Conservation (phyloP, 2,113 vertebrate genomes). For the Tiliqua scincoides region DNA sequence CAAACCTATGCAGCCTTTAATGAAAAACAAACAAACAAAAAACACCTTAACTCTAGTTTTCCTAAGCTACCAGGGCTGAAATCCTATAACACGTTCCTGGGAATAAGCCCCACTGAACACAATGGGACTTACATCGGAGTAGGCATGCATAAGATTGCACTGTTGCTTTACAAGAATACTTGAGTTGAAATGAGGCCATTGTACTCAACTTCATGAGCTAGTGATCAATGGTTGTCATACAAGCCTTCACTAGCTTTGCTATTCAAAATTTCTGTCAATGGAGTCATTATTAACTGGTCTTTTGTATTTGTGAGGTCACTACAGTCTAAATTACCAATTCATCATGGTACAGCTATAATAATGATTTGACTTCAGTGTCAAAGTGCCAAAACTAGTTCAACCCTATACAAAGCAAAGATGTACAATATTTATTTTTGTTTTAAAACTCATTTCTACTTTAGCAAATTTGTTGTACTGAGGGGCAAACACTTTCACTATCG, state of each 20-base stretch:
- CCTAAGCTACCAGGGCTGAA: not conserved
- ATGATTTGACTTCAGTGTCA: fast-evolving
- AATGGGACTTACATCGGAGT: no score
- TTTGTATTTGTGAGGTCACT: fast-evolving
- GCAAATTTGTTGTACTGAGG: not conserved
- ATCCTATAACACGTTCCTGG: no score
- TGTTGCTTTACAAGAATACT: not conserved
- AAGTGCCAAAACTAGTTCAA: not conserved
- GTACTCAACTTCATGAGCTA: not conserved
- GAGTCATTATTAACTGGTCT: not conserved
- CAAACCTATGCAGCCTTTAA: not conserved
- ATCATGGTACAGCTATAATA: not conserved
- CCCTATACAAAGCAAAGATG: no score
- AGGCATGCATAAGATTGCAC: no score
- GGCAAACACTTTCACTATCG: not conserved
- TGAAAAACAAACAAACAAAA: no score
- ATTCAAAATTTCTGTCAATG: not conserved
- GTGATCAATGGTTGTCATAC: not conserved
- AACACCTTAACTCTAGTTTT: not conserved
- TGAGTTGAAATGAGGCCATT: not conserved
- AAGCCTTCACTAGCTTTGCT: not conserved
- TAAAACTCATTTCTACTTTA: not conserved
- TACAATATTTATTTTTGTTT: not conserved
- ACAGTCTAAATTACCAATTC: not conserved
- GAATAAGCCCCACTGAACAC: no score